These are phyloP conservation scores for Bimastos eiseni DNA, from an alignment of 2,888 invertebrate genomes.

Conservation along the genomic window DNA sequence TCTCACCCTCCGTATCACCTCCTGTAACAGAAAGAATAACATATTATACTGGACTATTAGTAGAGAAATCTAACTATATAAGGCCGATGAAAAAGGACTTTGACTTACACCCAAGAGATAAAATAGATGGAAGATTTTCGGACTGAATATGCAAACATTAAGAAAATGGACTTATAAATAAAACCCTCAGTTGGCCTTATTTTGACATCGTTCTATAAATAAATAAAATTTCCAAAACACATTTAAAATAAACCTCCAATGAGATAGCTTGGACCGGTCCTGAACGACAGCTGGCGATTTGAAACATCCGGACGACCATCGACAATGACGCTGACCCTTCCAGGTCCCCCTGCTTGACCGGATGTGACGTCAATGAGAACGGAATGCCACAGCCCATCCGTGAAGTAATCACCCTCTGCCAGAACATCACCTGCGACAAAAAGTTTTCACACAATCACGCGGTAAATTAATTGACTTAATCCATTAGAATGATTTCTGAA, in stretches of 20 bases:
- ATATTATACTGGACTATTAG: too few relatives aligned
- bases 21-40: constrained; percentile 47
- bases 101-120: too few relatives aligned
- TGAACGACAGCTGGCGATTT: constrained; percentile 63
- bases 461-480: neutral
- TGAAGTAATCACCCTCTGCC: constrained; percentile 61
- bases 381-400: constrained; percentile 92
- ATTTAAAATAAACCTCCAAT: constrained; percentile 62
- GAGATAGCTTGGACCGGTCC: constrained; percentile 72
- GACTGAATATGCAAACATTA: too few relatives aligned
- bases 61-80: too few relatives aligned
- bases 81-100: too few relatives aligned
- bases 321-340: constrained; percentile 76
- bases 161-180: too few relatives aligned
- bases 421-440: constrained; percentile 39
- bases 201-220: too few relatives aligned
- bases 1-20: constrained; percentile 49
- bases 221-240: too few relatives aligned
- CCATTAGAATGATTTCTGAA: neutral
- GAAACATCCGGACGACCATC: constrained; percentile 68
- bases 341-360: constrained; percentile 61
- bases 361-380: constrained; percentile 69
- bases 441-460: neutral
- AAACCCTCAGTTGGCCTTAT: too few relatives aligned
- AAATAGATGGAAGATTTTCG: too few relatives aligned